Conservation (phyloP, 2,797 vertebrate species). For the Gymnocypris eckloni region DNA sequence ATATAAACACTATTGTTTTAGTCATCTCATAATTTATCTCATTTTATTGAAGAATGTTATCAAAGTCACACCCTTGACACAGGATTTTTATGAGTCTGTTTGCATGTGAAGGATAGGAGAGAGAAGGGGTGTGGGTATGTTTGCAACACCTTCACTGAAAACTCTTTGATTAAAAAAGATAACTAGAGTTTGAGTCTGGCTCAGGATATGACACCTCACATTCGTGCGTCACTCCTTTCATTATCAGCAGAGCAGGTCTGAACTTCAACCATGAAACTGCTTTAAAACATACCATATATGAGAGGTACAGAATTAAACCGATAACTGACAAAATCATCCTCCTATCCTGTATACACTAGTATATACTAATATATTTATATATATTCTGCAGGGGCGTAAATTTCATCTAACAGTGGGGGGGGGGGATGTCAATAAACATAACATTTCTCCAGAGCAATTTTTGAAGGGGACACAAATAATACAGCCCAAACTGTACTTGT, state of each 20-base stretch:
- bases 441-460: too few relatives aligned
- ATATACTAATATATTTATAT: too few relatives aligned
- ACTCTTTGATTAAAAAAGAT: slow-evolving; percentile 12
- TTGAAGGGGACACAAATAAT: too few relatives aligned
- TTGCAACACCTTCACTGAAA: slow-evolving; percentile 1
- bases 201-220: slow-evolving; percentile 38
- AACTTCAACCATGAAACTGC: not conserved
- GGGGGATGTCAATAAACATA: too few relatives aligned
- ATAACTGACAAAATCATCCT: not conserved
- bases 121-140: slow-evolving; percentile 19
- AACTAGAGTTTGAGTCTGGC: not conserved
- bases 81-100: not conserved
- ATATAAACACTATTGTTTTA: not conserved
- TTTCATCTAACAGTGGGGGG: too few relatives aligned
- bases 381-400: too few relatives aligned
- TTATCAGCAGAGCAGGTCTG: not conserved
- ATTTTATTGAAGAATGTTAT: not conserved
- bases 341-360: not conserved
- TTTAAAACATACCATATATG: slow-evolving; percentile 1
- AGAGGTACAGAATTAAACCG: not conserved
- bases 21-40: not conserved
- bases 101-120: not conserved
- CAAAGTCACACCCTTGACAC: not conserved
- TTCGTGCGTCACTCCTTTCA: slow-evolving; percentile 25
- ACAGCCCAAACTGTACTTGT: too few relatives aligned